A percentile compares a stretch with the other conserved stretches of the same genome.
phyloP scores from a whole-genome alignment of 2,113 vertebrate species.

The Odobenus rosmarus region DNA sequence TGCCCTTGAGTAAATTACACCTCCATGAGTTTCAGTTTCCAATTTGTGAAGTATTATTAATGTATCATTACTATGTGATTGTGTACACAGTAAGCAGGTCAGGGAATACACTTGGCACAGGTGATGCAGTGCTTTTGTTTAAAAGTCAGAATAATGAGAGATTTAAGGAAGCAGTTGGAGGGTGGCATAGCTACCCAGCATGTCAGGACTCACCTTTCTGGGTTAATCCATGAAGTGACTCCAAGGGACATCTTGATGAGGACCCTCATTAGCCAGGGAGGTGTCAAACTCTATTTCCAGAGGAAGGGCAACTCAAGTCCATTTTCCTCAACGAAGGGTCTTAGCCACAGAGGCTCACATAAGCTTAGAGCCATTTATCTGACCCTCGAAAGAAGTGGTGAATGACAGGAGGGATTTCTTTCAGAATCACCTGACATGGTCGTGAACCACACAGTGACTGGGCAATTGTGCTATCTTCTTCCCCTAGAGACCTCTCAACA shows the following conservation, averaged over 20 bases:
- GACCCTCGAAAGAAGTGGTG: background rate
- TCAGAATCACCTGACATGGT: background rate
- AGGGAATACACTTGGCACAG: background rate
- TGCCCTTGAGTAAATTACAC: background rate
- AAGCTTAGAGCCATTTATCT: background rate
- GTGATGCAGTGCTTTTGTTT: background rate
- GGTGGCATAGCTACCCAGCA: background rate
- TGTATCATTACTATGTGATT: background rate
- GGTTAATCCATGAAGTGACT: background rate
- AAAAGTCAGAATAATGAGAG: background rate
- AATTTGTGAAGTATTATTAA: background rate
- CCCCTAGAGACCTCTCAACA: background rate
- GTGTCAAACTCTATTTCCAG: background rate
- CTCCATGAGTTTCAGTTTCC: background rate
- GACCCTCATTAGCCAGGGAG: background rate
- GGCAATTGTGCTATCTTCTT: background rate
- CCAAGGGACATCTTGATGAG: background rate
- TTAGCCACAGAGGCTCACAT: background rate
- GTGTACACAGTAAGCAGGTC: background rate
- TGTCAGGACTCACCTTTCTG: background rate
- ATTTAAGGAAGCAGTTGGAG: background rate
- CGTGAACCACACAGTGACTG: background rate
- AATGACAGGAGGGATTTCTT: background rate
- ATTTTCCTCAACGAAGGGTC: background rate
- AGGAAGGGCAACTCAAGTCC: background rate